Percentiles rank a stretch among this genome's conserved stretches.
phyloP scores from a whole-genome alignment of 2,888 invertebrate genomes.

The Sthenelais limicola region DNA sequence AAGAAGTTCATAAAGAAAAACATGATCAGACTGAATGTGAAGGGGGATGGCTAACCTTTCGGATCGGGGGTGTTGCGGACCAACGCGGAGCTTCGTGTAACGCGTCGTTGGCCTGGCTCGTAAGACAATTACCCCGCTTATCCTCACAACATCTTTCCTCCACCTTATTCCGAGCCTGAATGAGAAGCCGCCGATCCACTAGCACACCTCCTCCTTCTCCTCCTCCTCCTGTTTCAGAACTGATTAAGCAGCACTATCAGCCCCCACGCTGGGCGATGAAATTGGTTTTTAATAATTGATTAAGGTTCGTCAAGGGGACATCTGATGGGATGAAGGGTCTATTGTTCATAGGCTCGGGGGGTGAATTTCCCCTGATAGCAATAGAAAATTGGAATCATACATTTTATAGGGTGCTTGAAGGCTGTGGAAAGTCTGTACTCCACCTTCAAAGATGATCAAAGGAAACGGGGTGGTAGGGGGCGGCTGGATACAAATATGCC shows the following conservation, averaged over 20 bases:
- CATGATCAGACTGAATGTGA: too few species aligned
- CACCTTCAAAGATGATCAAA: constrained; percentile 30
- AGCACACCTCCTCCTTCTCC: neutral
- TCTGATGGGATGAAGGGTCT: neutral
- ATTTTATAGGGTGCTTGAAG: neutral
- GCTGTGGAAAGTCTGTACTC: neutral
- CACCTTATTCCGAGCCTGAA: neutral
- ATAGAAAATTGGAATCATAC: constrained; percentile 23
- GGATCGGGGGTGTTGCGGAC: too few species aligned
- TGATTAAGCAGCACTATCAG: constrained; percentile 18
- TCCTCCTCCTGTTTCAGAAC: constrained; percentile 14
- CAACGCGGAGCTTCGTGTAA: too few species aligned
- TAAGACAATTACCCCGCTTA: neutral
- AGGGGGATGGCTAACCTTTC: too few species aligned
- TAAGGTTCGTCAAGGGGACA: constrained; percentile 10
- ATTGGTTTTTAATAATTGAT: constrained; percentile 39
- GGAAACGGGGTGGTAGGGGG: neutral
- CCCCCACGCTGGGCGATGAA: neutral
- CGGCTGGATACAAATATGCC: constrained; percentile 26
- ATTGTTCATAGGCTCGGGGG: constrained; percentile 15
- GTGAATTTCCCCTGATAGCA: constrained; percentile 31
- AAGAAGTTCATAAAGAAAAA: too few species aligned
- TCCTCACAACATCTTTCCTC: constrained; percentile 26
- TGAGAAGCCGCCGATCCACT: neutral
- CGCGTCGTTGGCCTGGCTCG: too few species aligned